phyloP scores from a whole-genome alignment of 1,140 invertebrate genomes.

The Neodiprion lecontei region DNA sequence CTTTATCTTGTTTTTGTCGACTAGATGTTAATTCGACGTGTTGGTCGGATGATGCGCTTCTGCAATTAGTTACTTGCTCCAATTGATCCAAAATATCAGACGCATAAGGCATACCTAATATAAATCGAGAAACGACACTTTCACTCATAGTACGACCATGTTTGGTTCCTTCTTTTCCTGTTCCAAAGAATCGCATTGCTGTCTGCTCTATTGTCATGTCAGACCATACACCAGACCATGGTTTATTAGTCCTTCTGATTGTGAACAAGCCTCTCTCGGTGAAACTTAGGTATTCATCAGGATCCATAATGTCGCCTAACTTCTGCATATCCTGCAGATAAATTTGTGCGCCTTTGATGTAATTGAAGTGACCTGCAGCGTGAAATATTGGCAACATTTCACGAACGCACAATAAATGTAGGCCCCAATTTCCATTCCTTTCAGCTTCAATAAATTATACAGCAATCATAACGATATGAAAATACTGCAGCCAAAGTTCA shows the following conservation, averaged over 20 bases:
- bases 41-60: constrained; percentile 49
- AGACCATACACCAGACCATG: constrained; percentile 42
- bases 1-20: constrained; percentile 47
- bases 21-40: constrained; percentile 52
- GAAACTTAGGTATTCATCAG: constrained; percentile 41
- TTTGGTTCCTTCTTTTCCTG: constrained; percentile 20
- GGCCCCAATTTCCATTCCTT: constrained; percentile 39
- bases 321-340: constrained; percentile 50
- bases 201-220: constrained; percentile 40
- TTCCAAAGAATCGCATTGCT: constrained; percentile 48
- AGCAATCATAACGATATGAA: constrained; percentile 16
- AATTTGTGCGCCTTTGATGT: constrained; percentile 42
- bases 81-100: constrained; percentile 34
- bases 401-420: constrained; percentile 42
- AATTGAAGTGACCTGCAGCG: no score
- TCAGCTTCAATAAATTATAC: constrained; percentile 32
- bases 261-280: constrained; percentile 40
- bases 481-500: constrained; percentile 30
- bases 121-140: constrained; percentile 26
- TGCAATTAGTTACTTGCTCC: constrained; percentile 46
- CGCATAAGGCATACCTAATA: constrained; percentile 24
- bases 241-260: constrained; percentile 44
- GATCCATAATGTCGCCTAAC: constrained; percentile 38
- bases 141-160: constrained; percentile 30
- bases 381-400: no score